These are phyloP conservation scores for Macrotus californicus DNA, from an alignment of 2,113 vertebrate genomes.

Conservation along the genomic window DNA sequence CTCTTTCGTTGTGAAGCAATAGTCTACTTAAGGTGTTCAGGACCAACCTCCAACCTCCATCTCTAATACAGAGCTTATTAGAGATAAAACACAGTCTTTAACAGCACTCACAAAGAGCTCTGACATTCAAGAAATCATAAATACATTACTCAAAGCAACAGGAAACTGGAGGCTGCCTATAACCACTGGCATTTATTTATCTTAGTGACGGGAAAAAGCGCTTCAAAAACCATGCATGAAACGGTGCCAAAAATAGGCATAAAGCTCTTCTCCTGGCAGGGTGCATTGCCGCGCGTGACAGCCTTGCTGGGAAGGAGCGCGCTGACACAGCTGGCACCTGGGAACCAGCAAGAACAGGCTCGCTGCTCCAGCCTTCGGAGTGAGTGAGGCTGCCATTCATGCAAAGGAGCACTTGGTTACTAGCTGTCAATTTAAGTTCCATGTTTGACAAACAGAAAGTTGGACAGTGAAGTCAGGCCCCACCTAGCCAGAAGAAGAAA, in stretches of 20 bases:
- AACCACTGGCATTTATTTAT: background rate
- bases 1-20: background rate
- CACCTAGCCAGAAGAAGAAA: background rate
- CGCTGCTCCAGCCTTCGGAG: background rate
- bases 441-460: background rate
- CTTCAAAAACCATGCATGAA: background rate
- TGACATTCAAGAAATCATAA: slow-evolving; percentile 29
- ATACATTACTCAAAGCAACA: background rate
- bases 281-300: background rate
- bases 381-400: background rate
- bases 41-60: background rate
- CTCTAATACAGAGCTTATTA: background rate
- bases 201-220: background rate
- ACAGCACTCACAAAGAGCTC: background rate
- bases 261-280: background rate
- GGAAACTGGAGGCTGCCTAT: slow-evolving; percentile 6
- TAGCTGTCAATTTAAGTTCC: background rate
- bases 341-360: background rate
- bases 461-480: background rate
- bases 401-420: background rate
- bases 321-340: background rate
- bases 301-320: background rate
- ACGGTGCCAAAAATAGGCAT: background rate
- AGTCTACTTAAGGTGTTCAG: background rate
- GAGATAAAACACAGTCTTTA: background rate